Evolutionary conservation across 1,140 invertebrate species (phyloP).

Genomic region (Oncopodura yosiiana): DNA sequence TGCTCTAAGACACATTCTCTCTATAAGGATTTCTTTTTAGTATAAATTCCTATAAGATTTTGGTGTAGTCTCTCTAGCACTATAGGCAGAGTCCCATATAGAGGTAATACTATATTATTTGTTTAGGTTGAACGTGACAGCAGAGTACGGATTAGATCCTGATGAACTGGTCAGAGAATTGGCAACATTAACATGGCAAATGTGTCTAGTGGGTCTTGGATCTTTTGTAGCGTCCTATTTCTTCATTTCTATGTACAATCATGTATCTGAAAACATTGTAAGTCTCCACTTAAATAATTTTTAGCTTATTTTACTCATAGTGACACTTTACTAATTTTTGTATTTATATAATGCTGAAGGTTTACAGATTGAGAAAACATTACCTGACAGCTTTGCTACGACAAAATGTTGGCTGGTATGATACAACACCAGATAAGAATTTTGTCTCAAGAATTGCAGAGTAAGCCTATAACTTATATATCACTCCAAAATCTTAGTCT

Average conservation of each 20-base stretch:
- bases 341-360: conserved; percentile 34
- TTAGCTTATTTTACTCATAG: not conserved
- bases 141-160: too few relatives aligned
- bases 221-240: conserved; percentile 36
- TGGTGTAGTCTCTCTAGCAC: too few relatives aligned
- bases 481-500: too few relatives aligned
- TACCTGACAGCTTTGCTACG: conserved; percentile 46
- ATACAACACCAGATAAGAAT: conserved; percentile 47
- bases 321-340: not conserved
- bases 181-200: too few relatives aligned
- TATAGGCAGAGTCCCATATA: too few relatives aligned
- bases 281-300: not conserved
- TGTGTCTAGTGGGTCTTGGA: conserved; percentile 33
- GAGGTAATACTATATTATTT: too few relatives aligned
- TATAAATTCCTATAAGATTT: too few relatives aligned
- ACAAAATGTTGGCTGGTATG: conserved; percentile 55
- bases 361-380: conserved; percentile 42
- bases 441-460: conserved; percentile 48
- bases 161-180: too few relatives aligned
- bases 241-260: conserved; percentile 37
- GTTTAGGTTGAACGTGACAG: too few relatives aligned
- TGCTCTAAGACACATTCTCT: too few relatives aligned
- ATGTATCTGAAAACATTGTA: conserved; percentile 37
- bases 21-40: too few relatives aligned
- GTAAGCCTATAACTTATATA: conserved; percentile 40